Evolutionary conservation across 2,888 invertebrate genomes (phyloP), one percentile per base, ranked within the genome.

Genomic region (Chirona hameri): DNA sequence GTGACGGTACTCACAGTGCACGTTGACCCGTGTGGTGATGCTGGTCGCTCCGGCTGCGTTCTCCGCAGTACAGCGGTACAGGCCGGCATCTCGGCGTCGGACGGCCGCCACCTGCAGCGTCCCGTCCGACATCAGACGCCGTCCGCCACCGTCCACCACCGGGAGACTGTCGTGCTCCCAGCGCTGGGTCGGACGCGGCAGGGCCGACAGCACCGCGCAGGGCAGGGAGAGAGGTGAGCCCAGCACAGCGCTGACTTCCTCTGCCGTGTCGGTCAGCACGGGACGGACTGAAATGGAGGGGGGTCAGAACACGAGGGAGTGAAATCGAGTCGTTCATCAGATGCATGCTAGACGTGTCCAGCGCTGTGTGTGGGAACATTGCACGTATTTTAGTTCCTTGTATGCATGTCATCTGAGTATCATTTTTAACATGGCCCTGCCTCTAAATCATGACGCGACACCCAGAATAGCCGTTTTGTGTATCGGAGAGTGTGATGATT

Each of bases 11-110:
- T 82, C 65, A 84, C 84, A 83, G 18, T 82, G 83, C 14, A 85
- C 82, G 18, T 81, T 76, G 46, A 84, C 82, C 21, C 69, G 65
- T 2, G 84, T 81, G n/a, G 81, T 83, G 39, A 82, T 55, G 14
- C 84, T 83, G 10, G 83, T 81, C 76, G 81, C 81, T 24, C 88
- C 86, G 87, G 87, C 86, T 84, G 86, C 83, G 87, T 89, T 87
- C 86, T 86, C 86, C 84, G 89, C 85, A 86, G 87, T 86, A 86
- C 90, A 90, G 29, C 87, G 86, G 85, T 89, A 90, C 12, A 80
- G 87, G 85, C 84, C 87, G 57, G 84, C 86, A 84, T 87, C 86
- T 7, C 85, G 85, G 82, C 86, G 85, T 15, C 84, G 85, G 0
- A 86, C 85, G 72, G 85, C 81, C 27, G 80, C 82, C 31, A 86